Evolutionary conservation across 2,797 vertebrate genomes (phyloP).

Genomic region (Sebastes kiyomatsui): DNA sequence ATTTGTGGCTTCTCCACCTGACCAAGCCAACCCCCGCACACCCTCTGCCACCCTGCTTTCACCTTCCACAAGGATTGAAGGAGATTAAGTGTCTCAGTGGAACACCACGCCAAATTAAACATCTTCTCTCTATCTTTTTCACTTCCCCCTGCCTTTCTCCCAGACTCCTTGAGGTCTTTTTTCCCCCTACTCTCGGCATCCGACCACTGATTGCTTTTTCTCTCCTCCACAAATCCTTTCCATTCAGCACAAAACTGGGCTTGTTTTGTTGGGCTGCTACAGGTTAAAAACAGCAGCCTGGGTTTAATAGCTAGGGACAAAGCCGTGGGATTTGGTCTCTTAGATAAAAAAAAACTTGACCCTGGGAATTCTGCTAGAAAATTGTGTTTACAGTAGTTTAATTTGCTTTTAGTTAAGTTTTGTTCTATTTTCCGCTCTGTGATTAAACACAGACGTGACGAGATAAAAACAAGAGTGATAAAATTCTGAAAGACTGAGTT

Average conservation of each 20-base stretch:
- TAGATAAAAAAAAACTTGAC: conserved; percentile 22
- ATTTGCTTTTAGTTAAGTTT: background rate
- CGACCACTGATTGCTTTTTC: conserved; percentile 61
- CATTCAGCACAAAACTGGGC: conserved; percentile 36
- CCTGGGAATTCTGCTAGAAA: background rate
- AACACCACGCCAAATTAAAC: conserved; percentile 55
- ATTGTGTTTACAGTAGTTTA: background rate
- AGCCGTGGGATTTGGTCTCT: conserved; percentile 12
- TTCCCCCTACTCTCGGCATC: background rate
- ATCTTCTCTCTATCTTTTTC: conserved; percentile 57
- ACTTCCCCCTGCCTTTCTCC: conserved; percentile 38
- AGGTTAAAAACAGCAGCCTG: conserved; percentile 8
- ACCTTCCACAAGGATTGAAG: conserved; percentile 50
- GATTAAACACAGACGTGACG: background rate
- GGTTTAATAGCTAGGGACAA: conserved; percentile 20
- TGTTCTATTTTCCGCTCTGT: background rate
- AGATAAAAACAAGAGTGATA: background rate
- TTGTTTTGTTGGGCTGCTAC: conserved; percentile 28
- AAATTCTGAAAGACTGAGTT: background rate
- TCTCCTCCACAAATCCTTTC: conserved; percentile 43
- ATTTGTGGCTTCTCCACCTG: conserved; percentile 45
- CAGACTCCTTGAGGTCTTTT: conserved; percentile 38
- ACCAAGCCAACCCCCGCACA: conserved; percentile 1
- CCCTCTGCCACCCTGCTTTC: conserved; percentile 24
- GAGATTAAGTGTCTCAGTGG: conserved; percentile 63